Conservation (phyloP, 2,797 vertebrate genomes). For the Syngnathus rostellatus region DNA sequence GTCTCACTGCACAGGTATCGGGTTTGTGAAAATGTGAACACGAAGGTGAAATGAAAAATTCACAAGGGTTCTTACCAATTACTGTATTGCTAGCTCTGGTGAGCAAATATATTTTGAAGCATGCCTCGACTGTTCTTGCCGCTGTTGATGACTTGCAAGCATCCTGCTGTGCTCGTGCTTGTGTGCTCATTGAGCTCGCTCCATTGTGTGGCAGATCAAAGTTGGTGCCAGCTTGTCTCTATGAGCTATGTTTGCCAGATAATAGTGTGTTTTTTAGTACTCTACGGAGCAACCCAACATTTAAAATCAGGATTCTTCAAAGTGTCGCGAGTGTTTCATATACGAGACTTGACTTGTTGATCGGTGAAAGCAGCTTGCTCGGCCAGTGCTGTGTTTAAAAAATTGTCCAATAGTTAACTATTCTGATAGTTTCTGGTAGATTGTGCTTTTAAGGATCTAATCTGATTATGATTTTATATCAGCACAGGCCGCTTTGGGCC, state of each 20-base stretch:
- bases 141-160: constrained; percentile 1
- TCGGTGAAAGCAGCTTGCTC: background rate
- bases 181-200: constrained; percentile 1
- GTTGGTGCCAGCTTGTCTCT: background rate
- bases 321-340: background rate
- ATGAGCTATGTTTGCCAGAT: background rate
- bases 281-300: background rate
- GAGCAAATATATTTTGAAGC: background rate
- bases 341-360: background rate
- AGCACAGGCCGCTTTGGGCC: too few species aligned
- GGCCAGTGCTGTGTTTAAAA: background rate
- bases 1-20: background rate
- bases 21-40: background rate
- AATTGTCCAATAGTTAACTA: background rate
- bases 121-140: background rate
- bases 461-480: too few species aligned
- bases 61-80: background rate
- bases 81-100: background rate
- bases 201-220: background rate
- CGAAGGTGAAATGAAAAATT: background rate
- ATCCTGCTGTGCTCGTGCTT: background rate
- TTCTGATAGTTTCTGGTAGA: too few species aligned
- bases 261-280: background rate
- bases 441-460: too few species aligned
- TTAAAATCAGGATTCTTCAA: constrained; percentile 1